Percentiles rank a stretch among this genome's conserved stretches.
Conservation (phyloP, 2,797 vertebrate species). For the Cheirogaleus major region DNA sequence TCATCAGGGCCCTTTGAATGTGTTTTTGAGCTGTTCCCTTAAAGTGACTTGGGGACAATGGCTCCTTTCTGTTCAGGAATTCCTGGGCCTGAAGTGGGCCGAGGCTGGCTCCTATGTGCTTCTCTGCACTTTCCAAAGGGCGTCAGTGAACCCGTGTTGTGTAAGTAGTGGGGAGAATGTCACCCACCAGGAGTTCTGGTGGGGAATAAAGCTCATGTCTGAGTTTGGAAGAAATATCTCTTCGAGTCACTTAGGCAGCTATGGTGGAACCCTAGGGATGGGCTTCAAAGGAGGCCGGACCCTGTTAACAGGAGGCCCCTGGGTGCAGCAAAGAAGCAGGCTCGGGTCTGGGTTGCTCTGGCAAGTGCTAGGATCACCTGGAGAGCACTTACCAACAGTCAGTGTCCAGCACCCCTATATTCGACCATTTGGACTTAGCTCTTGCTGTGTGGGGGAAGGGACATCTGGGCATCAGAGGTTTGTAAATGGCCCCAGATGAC, state of each 20-base stretch:
- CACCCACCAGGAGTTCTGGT: neutral
- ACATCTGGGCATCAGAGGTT: neutral
- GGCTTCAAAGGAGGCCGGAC: neutral
- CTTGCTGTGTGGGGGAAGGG: neutral
- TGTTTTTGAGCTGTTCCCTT: slow-evolving; percentile 63
- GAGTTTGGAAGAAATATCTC: neutral
- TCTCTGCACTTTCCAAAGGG: neutral
- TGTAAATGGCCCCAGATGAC: neutral
- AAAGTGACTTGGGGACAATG: slow-evolving; percentile 56
- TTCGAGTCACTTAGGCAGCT: neutral
- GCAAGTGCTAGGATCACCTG: neutral
- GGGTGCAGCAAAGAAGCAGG: neutral
- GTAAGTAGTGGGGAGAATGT: neutral
- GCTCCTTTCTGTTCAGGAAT: slow-evolving; percentile 49
- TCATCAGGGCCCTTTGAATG: slow-evolving; percentile 69
- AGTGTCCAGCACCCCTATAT: no score
- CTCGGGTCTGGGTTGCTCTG: neutral
- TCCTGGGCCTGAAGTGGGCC: neutral
- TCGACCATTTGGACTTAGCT: neutral
- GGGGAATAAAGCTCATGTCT: neutral
- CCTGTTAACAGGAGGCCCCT: neutral
- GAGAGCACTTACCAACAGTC: neutral
- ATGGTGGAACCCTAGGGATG: neutral
- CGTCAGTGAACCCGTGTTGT: neutral
- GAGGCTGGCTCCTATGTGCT: neutral